Conservation (phyloP, 2,113 vertebrate genomes). For the Zosterops hypoxanthus region DNA sequence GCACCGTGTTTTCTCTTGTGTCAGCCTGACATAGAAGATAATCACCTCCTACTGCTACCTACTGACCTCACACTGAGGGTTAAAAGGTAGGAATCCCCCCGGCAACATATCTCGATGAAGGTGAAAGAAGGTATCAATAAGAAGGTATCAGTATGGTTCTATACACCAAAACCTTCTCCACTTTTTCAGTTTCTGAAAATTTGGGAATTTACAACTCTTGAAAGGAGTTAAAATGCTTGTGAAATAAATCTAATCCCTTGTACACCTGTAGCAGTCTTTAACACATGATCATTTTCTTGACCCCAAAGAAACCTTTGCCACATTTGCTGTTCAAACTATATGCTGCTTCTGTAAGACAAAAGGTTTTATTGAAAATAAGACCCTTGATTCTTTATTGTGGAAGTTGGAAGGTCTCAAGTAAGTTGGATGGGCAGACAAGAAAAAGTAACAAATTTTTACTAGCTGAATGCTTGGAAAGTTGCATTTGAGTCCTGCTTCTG, state of each 20-base stretch:
- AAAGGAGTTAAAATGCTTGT: neutral
- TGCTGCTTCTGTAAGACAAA: neutral
- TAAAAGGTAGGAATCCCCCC: conserved; percentile 1
- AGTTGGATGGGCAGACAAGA: neutral
- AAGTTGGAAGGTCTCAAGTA: neutral
- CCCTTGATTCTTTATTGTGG: neutral
- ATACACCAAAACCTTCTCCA: neutral
- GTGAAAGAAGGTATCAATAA: neutral
- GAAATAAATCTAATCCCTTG: neutral
- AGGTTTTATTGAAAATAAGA: neutral
- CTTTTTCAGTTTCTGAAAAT: neutral
- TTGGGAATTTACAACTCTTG: neutral
- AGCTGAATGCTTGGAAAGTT: neutral
- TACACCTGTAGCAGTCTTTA: neutral
- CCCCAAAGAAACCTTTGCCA: neutral
- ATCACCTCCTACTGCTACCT: conserved; percentile 48
- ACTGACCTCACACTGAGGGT: conserved; percentile 25
- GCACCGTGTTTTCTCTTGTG: conserved; percentile 25
- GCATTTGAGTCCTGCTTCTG: neutral
- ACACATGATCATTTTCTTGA: neutral
- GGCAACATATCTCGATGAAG: neutral
- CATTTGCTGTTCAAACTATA: neutral
- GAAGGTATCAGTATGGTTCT: neutral
- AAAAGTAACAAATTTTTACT: neutral
- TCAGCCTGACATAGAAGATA: conserved; percentile 39